Percentiles rank a stretch among this genome's conserved stretches.
phyloP scores from a whole-genome alignment of 1,140 invertebrate species.

The Grapholita molesta region DNA sequence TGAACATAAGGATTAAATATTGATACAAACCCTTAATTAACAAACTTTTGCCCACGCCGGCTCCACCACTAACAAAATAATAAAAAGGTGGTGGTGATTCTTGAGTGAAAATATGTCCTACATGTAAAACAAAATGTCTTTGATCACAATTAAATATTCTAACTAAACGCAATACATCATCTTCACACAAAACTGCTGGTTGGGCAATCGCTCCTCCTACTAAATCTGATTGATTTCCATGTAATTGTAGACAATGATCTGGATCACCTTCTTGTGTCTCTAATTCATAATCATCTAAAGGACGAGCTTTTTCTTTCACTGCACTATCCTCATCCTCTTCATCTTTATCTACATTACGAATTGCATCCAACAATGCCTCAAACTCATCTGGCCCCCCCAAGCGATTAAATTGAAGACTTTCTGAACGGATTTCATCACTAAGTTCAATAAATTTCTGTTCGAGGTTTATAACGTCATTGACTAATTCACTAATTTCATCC shows the following conservation, averaged over 20 bases:
- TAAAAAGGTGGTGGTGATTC: not conserved
- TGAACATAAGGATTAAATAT: constrained; percentile 19
- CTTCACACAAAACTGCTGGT: not conserved
- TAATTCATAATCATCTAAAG: not conserved
- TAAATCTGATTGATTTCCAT: not conserved
- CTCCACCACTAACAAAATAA: constrained; percentile 27
- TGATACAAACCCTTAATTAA: constrained; percentile 30
- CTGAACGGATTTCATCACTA: not conserved
- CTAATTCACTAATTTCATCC: not conserved
- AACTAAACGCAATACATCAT: not conserved
- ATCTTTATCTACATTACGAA: not conserved
- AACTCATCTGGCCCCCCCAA: not conserved
- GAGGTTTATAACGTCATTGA: not conserved
- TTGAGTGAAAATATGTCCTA: not conserved
- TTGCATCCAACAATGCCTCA: not conserved
- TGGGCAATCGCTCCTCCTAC: not conserved
- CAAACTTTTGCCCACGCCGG: constrained; percentile 34
- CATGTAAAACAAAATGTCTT: not conserved
- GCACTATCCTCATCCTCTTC: constrained; percentile 1
- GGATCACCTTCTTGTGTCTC: constrained; percentile 1
- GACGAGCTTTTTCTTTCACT: not conserved
- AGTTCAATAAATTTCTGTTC: not conserved
- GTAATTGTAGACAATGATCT: not conserved
- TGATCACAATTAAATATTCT: constrained; percentile 16
- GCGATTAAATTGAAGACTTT: constrained; percentile 15